Percentiles rank a stretch among this genome's conserved stretches.
phyloP scores from a whole-genome alignment of 2,113 vertebrate genomes.

The Aramus guarauna region DNA sequence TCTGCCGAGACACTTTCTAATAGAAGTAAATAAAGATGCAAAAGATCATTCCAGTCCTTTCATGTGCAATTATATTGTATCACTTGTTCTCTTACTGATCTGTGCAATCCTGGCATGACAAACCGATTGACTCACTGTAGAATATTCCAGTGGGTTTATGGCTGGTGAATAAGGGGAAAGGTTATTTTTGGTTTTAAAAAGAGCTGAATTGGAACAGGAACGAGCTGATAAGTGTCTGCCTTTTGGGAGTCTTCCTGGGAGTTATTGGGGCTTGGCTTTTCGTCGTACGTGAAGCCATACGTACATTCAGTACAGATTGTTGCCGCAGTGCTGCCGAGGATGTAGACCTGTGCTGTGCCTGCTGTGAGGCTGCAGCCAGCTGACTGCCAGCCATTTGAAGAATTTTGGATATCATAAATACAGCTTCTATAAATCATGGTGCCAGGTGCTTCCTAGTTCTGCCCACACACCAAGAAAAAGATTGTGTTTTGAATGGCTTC shows the following conservation, averaged over 20 bases:
- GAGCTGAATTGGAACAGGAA: background rate
- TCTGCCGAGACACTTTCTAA: constrained; percentile 64
- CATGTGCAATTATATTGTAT: constrained; percentile 32
- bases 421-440: background rate
- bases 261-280: background rate
- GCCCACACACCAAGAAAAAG: background rate
- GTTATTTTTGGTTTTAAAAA: background rate
- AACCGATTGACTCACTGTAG: background rate
- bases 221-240: background rate
- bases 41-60: constrained; percentile 45
- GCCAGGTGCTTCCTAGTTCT: background rate
- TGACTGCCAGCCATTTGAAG: background rate
- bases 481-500: background rate
- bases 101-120: background rate
- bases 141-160: background rate
- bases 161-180: background rate
- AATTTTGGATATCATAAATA: background rate
- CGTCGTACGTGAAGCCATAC: fast-evolving
- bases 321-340: background rate
- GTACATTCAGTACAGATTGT: background rate
- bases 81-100: background rate
- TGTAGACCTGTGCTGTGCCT: background rate
- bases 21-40: constrained; percentile 72
- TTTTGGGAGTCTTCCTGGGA: background rate
- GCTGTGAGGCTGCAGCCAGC: background rate